A percentile compares a stretch with the other conserved stretches of the same genome.
Evolutionary conservation across 1,140 invertebrate species (phyloP).

Genomic region (Drosophila serrata): DNA sequence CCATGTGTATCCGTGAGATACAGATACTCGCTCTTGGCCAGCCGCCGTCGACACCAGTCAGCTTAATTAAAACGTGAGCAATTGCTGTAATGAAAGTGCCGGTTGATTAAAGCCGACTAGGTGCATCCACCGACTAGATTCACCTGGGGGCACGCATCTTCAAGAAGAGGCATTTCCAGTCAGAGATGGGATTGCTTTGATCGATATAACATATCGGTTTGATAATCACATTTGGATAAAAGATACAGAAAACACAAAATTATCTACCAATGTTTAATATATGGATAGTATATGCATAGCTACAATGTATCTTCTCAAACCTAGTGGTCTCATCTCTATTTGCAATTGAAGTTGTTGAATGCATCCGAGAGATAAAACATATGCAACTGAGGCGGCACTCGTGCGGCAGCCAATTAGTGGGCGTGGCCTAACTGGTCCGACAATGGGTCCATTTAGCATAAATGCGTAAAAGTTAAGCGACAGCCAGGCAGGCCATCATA

Average conservation of each 20-base stretch:
- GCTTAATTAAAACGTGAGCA: constrained; percentile 72
- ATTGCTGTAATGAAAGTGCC: constrained; percentile 54
- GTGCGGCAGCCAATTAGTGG: constrained; percentile 53
- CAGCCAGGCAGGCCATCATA: constrained; percentile 1
- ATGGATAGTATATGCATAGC: too few relatives aligned
- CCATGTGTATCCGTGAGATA: constrained; percentile 40
- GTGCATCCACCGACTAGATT: constrained; percentile 4
- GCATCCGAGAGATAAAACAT: constrained; percentile 7
- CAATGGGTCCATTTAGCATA: constrained; percentile 57
- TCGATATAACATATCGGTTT: neutral
- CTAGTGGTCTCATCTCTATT: neutral
- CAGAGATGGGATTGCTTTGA: neutral
- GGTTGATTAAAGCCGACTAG: constrained; percentile 48
- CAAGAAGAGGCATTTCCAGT: neutral
- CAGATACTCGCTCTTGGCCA: constrained; percentile 35
- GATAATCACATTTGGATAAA: too few relatives aligned
- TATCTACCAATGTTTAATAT: too few relatives aligned
- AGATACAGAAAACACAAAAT: too few relatives aligned
- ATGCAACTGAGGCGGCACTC: constrained; percentile 9
- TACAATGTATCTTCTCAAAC: neutral
- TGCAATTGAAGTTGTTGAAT: neutral
- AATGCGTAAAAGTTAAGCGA: constrained; percentile 37
- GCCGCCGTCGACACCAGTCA: constrained; percentile 10
- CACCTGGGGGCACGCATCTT: constrained; percentile 26
- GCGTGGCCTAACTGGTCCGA: constrained; percentile 31